Evolutionary conservation across 1,140 invertebrate genomes (phyloP), one percentile per base, ranked within the genome.

Genomic region (Diprion similis): DNA sequence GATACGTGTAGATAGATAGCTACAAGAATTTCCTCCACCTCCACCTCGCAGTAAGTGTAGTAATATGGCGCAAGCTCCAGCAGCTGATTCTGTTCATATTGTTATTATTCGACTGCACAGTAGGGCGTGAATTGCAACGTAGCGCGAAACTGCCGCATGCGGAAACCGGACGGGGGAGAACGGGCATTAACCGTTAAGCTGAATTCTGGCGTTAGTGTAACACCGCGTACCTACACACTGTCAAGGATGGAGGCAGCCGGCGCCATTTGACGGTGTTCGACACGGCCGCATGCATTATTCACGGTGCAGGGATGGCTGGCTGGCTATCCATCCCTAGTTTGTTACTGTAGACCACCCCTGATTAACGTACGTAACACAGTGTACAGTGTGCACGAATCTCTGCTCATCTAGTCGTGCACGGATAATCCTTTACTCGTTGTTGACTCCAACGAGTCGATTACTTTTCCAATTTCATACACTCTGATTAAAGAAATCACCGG

Each of bases 201-300:
- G 51, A 4, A 59, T 59, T 17, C 51, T 11, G 51, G 51, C n/a
- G 51, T 59, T 11, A 9, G 51, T 59, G 51, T 59, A 59, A 37
- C 24, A 37, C 51, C 9, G 51, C 11, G 6, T 13, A n/a, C n/a
- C n/a, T n/a, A n/a, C n/a, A 37, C 6, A 37, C 24, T 6, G 24
- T 37, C 24, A 37, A 37, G 24, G 24, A 37, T 37, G 6, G 6
- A 13, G 51, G 51, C 51, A 59, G 11, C 51, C 51, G 51, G 51
- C 9, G 51, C 51, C 51, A 59, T 59, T 59, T 46, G 47, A 68
- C 59, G 64, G n/a, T 45, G 69, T 80, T 77, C 78, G 77, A 77
- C 78, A 77, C 77, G 78, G 78, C 82, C 78, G 77, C 78, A 83
- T 84, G 81, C 80, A 84, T 84, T 82, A 84, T 83, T 84, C 82